A percentile compares a stretch with the other conserved stretches of the same genome.
Conservation (phyloP, 2,797 vertebrate genomes). For the Paedocypris micromegethes region DNA sequence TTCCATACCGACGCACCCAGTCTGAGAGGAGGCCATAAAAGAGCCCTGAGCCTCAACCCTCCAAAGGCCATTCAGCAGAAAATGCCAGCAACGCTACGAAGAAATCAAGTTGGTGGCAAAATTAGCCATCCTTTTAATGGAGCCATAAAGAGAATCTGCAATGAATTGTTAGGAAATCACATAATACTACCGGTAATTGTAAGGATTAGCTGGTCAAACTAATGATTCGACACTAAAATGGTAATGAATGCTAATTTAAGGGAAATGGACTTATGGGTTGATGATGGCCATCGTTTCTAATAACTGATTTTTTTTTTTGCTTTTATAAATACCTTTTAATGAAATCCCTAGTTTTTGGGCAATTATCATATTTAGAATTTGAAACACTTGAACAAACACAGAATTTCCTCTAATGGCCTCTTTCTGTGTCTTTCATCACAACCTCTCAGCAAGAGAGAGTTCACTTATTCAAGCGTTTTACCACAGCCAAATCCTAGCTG, state of each 20-base stretch:
- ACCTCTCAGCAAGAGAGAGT: conserved; percentile 10
- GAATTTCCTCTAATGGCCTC: neutral
- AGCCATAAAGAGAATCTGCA: conserved; percentile 49
- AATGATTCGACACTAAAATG: conserved; percentile 50
- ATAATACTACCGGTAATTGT: conserved; percentile 48
- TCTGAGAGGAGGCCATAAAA: conserved; percentile 49
- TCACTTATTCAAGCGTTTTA: neutral
- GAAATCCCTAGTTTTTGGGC: conserved; percentile 1
- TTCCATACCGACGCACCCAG: conserved; percentile 44
- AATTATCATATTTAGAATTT: conserved; percentile 22
- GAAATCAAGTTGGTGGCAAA: conserved; percentile 42
- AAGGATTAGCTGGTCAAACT: conserved; percentile 49
- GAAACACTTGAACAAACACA: conserved; percentile 19
- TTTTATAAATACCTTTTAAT: conserved; percentile 26
- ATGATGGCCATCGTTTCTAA: conserved; percentile 43
- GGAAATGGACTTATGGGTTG: conserved; percentile 47
- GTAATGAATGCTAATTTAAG: conserved; percentile 51
- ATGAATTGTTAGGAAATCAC: conserved; percentile 45
- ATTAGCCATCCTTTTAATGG: conserved; percentile 48
- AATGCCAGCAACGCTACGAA: conserved; percentile 25
- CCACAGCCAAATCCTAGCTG: conserved; percentile 5
- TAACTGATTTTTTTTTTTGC: conserved; percentile 34
- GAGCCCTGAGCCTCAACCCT: conserved; percentile 38
- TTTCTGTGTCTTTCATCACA: neutral
- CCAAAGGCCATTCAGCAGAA: conserved; percentile 44